Evolutionary conservation across 2,113 vertebrate genomes (phyloP).

Genomic region (Paralichthys olivaceus): DNA sequence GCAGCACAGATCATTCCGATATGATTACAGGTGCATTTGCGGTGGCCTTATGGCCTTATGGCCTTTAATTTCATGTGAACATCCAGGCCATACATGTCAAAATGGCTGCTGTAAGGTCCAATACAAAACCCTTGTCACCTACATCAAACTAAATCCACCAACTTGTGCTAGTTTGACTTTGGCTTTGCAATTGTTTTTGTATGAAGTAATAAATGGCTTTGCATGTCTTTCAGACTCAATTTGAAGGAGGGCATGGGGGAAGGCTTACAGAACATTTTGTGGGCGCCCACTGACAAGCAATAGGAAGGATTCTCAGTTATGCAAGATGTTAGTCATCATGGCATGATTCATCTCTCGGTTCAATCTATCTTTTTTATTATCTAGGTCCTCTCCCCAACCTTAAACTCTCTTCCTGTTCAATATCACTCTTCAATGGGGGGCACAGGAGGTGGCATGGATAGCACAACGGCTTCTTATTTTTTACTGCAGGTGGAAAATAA

Average conservation of each 20-base stretch:
- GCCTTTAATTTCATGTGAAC: too few relatives aligned
- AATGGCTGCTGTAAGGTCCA: too few relatives aligned
- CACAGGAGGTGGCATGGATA: background rate
- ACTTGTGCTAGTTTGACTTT: background rate
- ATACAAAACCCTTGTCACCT: too few relatives aligned
- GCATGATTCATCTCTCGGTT: conserved; percentile 65
- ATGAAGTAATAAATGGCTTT: background rate
- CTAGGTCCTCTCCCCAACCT: conserved; percentile 9
- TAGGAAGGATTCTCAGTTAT: conserved; percentile 77
- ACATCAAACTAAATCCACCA: background rate
- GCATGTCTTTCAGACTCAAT: conserved; percentile 46
- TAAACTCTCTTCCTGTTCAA: conserved; percentile 18
- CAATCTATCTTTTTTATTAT: conserved; percentile 24
- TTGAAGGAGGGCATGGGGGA: conserved; percentile 33
- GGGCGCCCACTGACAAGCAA: conserved; percentile 56
- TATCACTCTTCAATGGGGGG: background rate
- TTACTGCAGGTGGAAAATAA: background rate
- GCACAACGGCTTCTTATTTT: background rate
- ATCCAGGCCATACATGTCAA: too few relatives aligned
- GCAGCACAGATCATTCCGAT: too few relatives aligned
- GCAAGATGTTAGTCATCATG: conserved; percentile 78
- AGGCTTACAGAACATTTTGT: conserved; percentile 67
- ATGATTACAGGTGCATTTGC: too few relatives aligned
- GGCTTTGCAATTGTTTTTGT: too few relatives aligned
- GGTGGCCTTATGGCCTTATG: too few relatives aligned